Evolutionary conservation across 1,140 invertebrate genomes (phyloP).

Genomic region (Scaptomyza montana): DNA sequence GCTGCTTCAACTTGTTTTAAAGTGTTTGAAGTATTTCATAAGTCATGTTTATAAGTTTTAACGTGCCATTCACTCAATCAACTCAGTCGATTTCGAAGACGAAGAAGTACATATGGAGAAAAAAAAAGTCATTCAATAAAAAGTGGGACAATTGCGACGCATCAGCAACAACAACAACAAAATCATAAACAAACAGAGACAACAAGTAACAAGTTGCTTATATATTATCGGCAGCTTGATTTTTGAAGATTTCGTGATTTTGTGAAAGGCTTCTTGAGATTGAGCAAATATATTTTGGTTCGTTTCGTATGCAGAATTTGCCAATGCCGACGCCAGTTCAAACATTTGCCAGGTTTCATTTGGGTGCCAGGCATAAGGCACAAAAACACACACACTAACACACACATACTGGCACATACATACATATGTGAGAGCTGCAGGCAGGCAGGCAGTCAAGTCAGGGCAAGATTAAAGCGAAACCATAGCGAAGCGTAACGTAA

Average conservation of each 20-base stretch:
- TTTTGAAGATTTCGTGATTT: slow-evolving; percentile 78
- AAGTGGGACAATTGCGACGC: slow-evolving; percentile 78
- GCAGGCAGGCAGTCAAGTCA: slow-evolving; percentile 38
- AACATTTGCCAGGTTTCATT: slow-evolving; percentile 66
- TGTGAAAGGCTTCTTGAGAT: slow-evolving; percentile 77
- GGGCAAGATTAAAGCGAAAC: slow-evolving; percentile 77
- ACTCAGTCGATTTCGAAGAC: slow-evolving; percentile 30
- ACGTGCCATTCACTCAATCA: slow-evolving; percentile 81
- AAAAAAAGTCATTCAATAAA: slow-evolving; percentile 74
- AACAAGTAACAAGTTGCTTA: slow-evolving; percentile 37
- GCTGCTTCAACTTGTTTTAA: slow-evolving; percentile 51
- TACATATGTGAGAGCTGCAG: slow-evolving; percentile 40
- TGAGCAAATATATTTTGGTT: slow-evolving; percentile 43
- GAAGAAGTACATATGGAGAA: slow-evolving; percentile 1
- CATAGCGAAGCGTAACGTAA: slow-evolving; percentile 82
- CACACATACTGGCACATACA: no score
- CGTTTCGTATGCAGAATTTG: slow-evolving; percentile 70
- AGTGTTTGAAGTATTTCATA: slow-evolving; percentile 75
- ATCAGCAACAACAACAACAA: slow-evolving; percentile 45
- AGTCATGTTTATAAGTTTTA: slow-evolving; percentile 81
- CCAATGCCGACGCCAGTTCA: slow-evolving; percentile 46
- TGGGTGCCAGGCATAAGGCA: slow-evolving; percentile 25
- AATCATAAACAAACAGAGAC: background rate
- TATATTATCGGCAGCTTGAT: slow-evolving; percentile 43
- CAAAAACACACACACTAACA: slow-evolving; percentile 19